Evolutionary conservation across 2,113 vertebrate species (phyloP).

Genomic region (Fukomys damarensis): DNA sequence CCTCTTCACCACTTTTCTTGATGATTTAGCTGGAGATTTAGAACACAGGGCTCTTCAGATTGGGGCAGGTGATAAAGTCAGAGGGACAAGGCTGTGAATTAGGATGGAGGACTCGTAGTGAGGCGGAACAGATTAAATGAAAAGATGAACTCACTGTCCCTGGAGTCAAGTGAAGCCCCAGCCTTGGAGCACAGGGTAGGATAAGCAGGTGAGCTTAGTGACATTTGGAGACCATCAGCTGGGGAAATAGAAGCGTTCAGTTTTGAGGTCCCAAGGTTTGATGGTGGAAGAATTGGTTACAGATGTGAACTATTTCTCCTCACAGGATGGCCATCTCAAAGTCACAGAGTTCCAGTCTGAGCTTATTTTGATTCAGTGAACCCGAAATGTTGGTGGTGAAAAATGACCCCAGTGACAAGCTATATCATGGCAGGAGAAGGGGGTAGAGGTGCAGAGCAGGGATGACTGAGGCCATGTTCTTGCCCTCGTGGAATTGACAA

Average conservation of each 20-base stretch:
- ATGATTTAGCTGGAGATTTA: background rate
- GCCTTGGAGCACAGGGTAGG: background rate
- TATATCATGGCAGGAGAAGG: background rate
- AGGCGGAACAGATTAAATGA: background rate
- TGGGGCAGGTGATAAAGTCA: background rate
- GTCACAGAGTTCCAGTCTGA: background rate
- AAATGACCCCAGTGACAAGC: background rate
- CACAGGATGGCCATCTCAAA: background rate
- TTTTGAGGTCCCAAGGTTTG: background rate
- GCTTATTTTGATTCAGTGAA: background rate
- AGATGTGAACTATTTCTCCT: background rate
- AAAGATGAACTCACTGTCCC: background rate
- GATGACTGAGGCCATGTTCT: background rate
- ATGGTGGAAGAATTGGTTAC: background rate
- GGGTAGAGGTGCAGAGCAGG: background rate
- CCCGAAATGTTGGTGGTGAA: background rate
- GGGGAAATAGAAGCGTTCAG: no score
- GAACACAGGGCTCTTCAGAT: background rate
- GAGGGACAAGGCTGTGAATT: background rate
- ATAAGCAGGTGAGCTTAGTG: background rate
- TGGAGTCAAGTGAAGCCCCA: background rate
- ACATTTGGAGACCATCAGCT: background rate
- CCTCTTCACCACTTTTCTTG: background rate
- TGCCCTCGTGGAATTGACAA: background rate
- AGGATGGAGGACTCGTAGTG: background rate